Conservation (phyloP, 2,113 vertebrate species). For the Lutjanus erythropterus region DNA sequence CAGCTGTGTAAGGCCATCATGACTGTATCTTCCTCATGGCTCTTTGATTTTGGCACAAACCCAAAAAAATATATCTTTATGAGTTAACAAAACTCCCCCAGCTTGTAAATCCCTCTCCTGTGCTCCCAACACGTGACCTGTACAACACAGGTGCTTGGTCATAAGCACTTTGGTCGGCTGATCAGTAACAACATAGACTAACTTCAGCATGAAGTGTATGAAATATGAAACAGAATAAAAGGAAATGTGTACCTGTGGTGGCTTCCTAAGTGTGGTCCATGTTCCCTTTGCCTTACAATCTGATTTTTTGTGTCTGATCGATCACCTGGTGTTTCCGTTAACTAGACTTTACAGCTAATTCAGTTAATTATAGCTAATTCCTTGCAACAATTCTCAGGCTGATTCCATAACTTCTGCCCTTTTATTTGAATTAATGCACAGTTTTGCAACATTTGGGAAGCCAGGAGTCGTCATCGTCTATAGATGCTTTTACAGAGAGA, state of each 20-base stretch:
- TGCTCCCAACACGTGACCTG: not conserved
- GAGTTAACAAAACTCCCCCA: not conserved
- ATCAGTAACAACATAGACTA: slow-evolving; percentile 19
- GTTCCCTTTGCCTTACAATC: not conserved
- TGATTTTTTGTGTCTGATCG: not conserved
- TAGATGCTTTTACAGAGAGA: not conserved
- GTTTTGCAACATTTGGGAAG: not conserved
- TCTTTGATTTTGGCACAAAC: slow-evolving; percentile 20
- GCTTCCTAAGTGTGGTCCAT: slow-evolving; percentile 2
- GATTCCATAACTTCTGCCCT: not conserved
- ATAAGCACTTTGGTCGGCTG: slow-evolving; percentile 46
- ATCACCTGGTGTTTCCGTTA: not conserved
- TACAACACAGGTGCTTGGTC: slow-evolving; percentile 40
- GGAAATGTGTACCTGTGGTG: slow-evolving; percentile 13
- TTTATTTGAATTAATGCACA: not conserved
- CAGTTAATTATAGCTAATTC: not conserved
- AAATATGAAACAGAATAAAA: not conserved
- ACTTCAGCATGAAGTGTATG: not conserved
- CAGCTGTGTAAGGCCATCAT: not conserved
- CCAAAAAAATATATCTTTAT: not conserved
- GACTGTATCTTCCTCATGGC: not conserved
- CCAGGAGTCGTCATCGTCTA: not conserved
- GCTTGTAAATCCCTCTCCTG: not conserved
- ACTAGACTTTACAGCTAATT: not conserved
- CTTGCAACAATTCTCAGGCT: not conserved